Evolutionary conservation across 2,888 invertebrate genomes (phyloP), one percentile per base, ranked within the genome.

Genomic region (Cryptocephalus moraei): DNA sequence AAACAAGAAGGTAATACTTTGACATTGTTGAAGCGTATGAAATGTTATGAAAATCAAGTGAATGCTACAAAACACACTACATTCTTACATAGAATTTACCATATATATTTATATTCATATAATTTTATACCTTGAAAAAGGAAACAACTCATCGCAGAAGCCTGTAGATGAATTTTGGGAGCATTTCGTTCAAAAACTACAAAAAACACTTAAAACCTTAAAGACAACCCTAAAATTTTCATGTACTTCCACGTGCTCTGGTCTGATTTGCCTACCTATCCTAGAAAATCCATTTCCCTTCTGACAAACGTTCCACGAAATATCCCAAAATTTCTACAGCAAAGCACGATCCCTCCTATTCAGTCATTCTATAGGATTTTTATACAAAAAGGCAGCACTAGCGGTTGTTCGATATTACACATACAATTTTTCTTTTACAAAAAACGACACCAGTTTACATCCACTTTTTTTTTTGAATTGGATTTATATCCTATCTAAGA

Each of bases 141-240:
- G 61, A 62, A 64, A 60, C 58, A 67, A 69, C 63, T 63, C 67
- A 69, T 70, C 69, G 69, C 69, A 70, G 69, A 70, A 70, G 70
- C 70, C 60, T 64, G 65, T 63, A 59, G 56, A 60, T 49, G 56
- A 49, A 55, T 55, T 59, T 56, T 52, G 56, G 52, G 53, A 56
- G 52, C 52, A 53, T 51, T 56, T 54, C 54, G 55, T 55, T 52
- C 48, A 50, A 43, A 46, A 43, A 32, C 41, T 14, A 40, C 41
- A 40, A 9, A n/a, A 9, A 22, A 41, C 11, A 4, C 41, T 22
- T 41, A 14, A n/a, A 14, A 9, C 41, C 41, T 41, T 41, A 41
- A 41, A 12, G 3, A 14, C 31, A 13, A 14, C 31, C 13, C 14
- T 13, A 14, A 31, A 31, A 33, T 31, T 43, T 33, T 43, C 12